A percentile compares a stretch with the other conserved stretches of the same genome.
These are phyloP conservation scores for Ceramica pisi DNA, from an alignment of 2,888 invertebrate species.

Conservation along the genomic window DNA sequence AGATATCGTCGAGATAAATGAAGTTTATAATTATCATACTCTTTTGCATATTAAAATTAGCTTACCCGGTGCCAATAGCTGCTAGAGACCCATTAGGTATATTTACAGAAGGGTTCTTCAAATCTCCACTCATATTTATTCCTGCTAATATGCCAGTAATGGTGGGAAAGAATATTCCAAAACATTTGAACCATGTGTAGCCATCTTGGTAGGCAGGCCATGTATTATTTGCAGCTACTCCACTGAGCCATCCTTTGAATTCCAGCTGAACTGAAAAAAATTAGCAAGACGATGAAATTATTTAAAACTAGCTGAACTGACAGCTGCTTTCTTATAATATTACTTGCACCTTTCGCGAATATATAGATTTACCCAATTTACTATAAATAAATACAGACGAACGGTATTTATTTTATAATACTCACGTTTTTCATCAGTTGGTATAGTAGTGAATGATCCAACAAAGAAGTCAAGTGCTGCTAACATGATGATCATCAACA, in stretches of 20 bases:
- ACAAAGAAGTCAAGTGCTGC: conserved; percentile 98
- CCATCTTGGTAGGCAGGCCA: conserved; percentile 94
- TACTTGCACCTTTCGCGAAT: too few species aligned
- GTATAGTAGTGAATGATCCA: conserved; percentile 95
- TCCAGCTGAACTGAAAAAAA: conserved; percentile 84
- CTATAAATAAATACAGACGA: too few species aligned
- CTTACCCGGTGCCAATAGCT: conserved; percentile 96
- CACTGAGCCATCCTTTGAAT: conserved; percentile 96
- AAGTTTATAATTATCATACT: too few species aligned
- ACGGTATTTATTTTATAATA: conserved; percentile 25
- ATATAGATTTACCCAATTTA: too few species aligned
- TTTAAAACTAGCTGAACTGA: neutral
- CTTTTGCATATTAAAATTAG: conserved; percentile 10
- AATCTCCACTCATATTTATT: conserved; percentile 99
- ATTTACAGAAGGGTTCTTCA: conserved; percentile 97
- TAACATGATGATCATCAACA: conserved; percentile 95
- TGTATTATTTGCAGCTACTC: conserved; percentile 95
- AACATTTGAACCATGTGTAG: conserved; percentile 98
- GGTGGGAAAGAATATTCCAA: conserved; percentile 99
- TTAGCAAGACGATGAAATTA: neutral
- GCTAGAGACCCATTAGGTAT: conserved; percentile 98
- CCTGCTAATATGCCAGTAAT: conserved; percentile 99
- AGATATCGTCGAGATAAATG: too few species aligned
- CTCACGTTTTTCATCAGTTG: conserved; percentile 89
- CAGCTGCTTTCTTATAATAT: too few species aligned